Evolutionary conservation across 2,888 invertebrate species (phyloP), one percentile per base, ranked within the genome.

Genomic region (Dryobotodes eremita): DNA sequence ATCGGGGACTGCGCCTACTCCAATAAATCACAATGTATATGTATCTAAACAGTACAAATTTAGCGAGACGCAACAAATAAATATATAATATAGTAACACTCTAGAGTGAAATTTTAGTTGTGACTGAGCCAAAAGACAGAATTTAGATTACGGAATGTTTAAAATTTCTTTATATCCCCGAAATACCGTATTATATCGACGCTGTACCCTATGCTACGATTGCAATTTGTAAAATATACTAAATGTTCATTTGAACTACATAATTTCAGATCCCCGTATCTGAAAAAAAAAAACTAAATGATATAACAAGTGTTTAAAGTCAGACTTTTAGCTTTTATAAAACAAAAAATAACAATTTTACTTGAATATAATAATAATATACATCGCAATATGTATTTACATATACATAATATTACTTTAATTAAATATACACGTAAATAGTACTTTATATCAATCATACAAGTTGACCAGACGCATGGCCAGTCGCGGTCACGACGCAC

Each of bases 331-430:
- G 95, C 95, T 94, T 95, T 95, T 93, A 93, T 91, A 95, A 96
- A 95, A 94, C 92, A 92, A 92, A 93, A 94, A 94, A 93, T 96
- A 96, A 96, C 96, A 95, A 95, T 95, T 95, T 95, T 94, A 96
- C 94, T 94, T 95, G 94, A 93, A 96, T 95, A 96, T 93, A 95
- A 94, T 94, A 92, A 92, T 95, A 95, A 95, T 95, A 96, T 96
- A 96, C 95, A 96, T 95, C 92, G 94, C 92, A 95, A 95, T 95
- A 95, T 95, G 95, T 96, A 96, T 96, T 96, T 95, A 96, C 95
- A 96, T 95, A 97, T 95, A 97, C 95, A 94, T 96, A 97, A 95
- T 95, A 96, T 94, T 93, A 95, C 82, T 93, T 94, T 94, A 87
- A 93, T 94, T 94, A 93, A 94, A 94, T 95, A 96, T 94, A 96